Evolutionary conservation across 2,113 vertebrate species (phyloP).

Genomic region (Sula dactylatra): DNA sequence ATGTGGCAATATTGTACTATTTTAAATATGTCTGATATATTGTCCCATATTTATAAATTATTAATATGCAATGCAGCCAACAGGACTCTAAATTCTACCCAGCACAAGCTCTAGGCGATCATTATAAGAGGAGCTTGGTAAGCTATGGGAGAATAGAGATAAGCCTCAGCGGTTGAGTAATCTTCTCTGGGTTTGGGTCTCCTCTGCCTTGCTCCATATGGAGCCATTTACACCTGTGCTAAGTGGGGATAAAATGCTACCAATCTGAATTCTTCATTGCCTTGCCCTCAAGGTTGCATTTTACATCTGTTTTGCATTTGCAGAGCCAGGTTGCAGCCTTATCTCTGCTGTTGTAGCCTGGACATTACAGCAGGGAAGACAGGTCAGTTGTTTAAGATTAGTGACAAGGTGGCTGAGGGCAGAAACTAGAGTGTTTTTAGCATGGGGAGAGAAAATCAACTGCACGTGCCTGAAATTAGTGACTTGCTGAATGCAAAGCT

Average conservation of each 20-base stretch:
- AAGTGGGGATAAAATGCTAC: not conserved
- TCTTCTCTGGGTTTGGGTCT: not conserved
- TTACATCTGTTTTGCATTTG: not conserved
- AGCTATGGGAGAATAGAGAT: not conserved
- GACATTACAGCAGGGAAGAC: not conserved
- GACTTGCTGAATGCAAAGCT: not conserved
- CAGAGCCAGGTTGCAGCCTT: not conserved
- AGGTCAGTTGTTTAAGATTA: not conserved
- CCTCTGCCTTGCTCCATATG: not conserved
- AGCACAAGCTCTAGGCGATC: not conserved
- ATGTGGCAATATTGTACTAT: not conserved
- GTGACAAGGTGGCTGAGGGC: not conserved
- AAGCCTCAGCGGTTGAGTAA: not conserved
- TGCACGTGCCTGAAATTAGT: rapidly evolving
- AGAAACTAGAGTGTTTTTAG: rapidly evolving
- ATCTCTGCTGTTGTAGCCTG: not conserved
- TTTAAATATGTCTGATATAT: conserved; percentile 30
- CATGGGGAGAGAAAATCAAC: not conserved
- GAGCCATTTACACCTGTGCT: not conserved
- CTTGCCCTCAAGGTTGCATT: not conserved
- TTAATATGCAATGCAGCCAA: conserved; percentile 16
- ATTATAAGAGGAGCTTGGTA: not conserved
- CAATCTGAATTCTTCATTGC: not conserved
- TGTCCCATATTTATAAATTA: conserved; percentile 30
- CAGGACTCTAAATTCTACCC: not conserved